These are phyloP conservation scores for Stichodactyla helianthus DNA, from an alignment of 64 coral and sea anemone genomes.

Conservation along the genomic window DNA sequence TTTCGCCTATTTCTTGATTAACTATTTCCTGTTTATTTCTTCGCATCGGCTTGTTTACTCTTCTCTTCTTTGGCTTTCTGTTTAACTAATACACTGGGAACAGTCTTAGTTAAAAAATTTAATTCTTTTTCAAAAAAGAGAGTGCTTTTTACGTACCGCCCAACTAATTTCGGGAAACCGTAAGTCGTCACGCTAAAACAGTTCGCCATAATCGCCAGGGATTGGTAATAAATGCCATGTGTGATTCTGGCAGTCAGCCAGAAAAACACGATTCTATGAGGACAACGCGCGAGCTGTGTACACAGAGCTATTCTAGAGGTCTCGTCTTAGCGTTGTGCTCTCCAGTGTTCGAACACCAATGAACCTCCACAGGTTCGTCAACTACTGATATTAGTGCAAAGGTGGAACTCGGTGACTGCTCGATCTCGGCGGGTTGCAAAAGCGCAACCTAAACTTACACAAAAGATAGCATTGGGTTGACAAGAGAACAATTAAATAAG, in stretches of 20 bases:
- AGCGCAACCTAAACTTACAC: constrained; percentile 19
- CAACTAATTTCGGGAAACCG: background rate
- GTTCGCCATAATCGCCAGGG: constrained; percentile 19
- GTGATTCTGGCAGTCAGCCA: constrained; percentile 58
- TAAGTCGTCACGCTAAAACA: constrained; percentile 21
- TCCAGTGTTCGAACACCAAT: background rate
- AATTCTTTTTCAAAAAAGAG: constrained; percentile 9
- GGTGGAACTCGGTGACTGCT: background rate
- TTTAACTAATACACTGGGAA: constrained; percentile 7
- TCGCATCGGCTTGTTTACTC: constrained; percentile 55
- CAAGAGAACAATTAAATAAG: constrained; percentile 99
- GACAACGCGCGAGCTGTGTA: constrained; percentile 13
- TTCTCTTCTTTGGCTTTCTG: constrained; percentile 46
- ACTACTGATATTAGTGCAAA: constrained; percentile 1
- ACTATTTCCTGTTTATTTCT: constrained; percentile 94
- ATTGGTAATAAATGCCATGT: constrained; percentile 58
- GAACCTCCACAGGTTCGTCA: background rate
- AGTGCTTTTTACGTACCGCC: constrained; percentile 19
- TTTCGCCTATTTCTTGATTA: constrained; percentile 70
- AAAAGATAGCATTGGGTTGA: constrained; percentile 81
- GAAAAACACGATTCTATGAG: constrained; percentile 18
- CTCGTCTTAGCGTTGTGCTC: background rate
- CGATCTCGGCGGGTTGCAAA: constrained; percentile 17
- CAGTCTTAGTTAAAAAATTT: background rate
- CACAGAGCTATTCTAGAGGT: background rate